Base-by-base conservation (phyloP, 2,888 invertebrate genomes). In the Drosophila paucipuncta region DNA sequence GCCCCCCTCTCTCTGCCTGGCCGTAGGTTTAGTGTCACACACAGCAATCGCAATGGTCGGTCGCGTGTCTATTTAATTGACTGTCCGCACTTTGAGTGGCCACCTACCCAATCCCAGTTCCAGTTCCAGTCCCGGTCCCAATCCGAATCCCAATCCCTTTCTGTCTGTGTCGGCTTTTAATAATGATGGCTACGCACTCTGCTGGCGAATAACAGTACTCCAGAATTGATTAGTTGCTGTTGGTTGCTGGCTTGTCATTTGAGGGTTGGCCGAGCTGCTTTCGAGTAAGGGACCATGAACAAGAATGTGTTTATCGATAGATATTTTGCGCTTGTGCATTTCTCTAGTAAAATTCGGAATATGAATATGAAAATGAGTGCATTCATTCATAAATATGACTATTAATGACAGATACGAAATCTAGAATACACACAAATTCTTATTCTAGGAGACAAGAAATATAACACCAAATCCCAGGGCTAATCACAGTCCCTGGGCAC, bases 1-100 rank as follows among this genome's bases (percentile, higher is more conserved):
- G 49, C 3, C 25, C 13, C 4, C 13, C 13, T 54, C n/a, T 52
- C 39, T 41, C 50, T 13, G 18, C 28, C 33, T 37, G 16, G 28
- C 60, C 66, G 52, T 64, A 54, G 82, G 69, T 83, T 87, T 87
- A 88, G 83, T 87, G 87, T 87, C 87, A 87, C 71, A 76, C 68
- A 78, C 85, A 85, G 84, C 70, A 62, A 30, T 47, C 50, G 68
- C 77, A 63, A 35, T 62, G 70, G 67, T 67, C 80, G 70, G 73
- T 67, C 85, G 85, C 87, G 90, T 89, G 90, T 91, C 90, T 80
- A 90, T 91, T 90, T 91, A 91, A 91, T 91, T 91, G 91, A 89
- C 86, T 89, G 89, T 83, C 87, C 80, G 72, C 83, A 89, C 87
- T 85, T 85, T 75, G 79, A 81, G 68, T 67, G 28, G 39, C 47